Evolutionary conservation across 2,797 vertebrate genomes (phyloP).

Genomic region (Squalus acanthias): DNA sequence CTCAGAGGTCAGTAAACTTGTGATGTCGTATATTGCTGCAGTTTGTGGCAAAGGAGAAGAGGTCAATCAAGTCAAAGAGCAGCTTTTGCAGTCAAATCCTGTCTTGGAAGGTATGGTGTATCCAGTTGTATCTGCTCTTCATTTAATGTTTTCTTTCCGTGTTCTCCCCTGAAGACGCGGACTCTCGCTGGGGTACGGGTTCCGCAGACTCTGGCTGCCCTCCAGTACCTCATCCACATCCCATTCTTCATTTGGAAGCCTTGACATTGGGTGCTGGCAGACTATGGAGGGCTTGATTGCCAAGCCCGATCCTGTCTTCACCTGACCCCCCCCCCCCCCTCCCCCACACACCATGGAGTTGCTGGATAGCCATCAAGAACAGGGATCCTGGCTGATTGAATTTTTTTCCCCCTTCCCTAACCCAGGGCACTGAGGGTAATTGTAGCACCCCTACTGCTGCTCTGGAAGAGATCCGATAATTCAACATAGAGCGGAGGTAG

Average conservation of each 20-base stretch:
- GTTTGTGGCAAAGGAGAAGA: conserved; percentile 64
- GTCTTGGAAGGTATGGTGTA: conserved; percentile 63
- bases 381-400: not conserved
- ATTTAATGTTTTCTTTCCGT: not conserved
- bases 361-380: not conserved
- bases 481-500: not conserved
- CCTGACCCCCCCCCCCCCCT: not conserved
- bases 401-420: not conserved
- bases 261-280: not conserved
- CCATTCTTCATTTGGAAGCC: not conserved
- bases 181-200: not conserved
- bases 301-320: not conserved
- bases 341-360: not conserved
- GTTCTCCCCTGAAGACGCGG: not conserved
- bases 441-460: not conserved
- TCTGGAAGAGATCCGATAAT: not conserved
- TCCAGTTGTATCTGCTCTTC: not conserved
- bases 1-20: conserved; percentile 67
- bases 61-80: conserved; percentile 68
- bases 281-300: not conserved
- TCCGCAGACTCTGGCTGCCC: not conserved
- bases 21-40: conserved; percentile 68
- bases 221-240: not conserved
- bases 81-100: conserved; percentile 67
- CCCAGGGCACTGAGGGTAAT: not conserved